Conservation (phyloP, 2,113 vertebrate species). For the Butastur rufipennis region DNA sequence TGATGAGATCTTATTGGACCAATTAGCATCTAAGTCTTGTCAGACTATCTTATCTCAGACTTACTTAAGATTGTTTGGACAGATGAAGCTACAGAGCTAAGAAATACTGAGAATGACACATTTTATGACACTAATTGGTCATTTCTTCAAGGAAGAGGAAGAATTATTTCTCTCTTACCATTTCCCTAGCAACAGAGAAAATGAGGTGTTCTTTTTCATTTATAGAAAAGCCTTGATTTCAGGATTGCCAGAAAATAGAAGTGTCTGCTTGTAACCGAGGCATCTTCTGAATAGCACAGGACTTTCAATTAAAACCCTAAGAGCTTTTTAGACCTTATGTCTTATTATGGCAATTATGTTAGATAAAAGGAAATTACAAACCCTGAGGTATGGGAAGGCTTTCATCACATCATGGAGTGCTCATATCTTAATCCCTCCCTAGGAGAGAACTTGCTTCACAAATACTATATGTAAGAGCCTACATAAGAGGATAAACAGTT, state of each 20-base stretch:
- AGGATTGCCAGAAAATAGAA: background rate
- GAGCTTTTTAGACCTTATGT: background rate
- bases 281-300: background rate
- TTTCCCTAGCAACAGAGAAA: constrained; percentile 28
- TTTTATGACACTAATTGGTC: background rate
- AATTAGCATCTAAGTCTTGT: background rate
- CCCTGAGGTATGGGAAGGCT: background rate
- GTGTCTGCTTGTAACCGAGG: background rate
- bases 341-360: constrained; percentile 7
- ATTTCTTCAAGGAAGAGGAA: background rate
- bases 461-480: background rate
- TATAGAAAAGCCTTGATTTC: constrained; percentile 6
- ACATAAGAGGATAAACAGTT: constrained; percentile 9
- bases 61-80: background rate
- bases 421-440: background rate
- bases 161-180: background rate
- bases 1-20: background rate
- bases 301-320: background rate
- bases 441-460: background rate
- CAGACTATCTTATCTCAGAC: background rate
- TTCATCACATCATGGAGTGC: background rate
- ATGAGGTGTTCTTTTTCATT: background rate
- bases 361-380: background rate
- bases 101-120: background rate
- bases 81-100: background rate